A percentile compares a stretch with the other conserved stretches of the same genome.
Conservation (phyloP, 2,113 vertebrate species). For the Protomyctophum bolini region DNA sequence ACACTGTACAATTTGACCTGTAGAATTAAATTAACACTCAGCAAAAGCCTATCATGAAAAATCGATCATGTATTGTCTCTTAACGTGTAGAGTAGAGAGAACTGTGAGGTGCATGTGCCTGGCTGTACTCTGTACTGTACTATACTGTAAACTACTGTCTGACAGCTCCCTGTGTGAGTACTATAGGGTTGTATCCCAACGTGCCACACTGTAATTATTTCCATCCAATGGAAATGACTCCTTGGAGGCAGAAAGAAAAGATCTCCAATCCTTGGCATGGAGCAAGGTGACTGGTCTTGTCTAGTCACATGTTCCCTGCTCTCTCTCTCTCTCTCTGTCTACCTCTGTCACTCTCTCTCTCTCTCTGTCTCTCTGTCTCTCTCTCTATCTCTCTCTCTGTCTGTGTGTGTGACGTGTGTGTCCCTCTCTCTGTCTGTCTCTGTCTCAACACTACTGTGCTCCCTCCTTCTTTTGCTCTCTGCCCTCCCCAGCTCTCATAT, state of each 20-base stretch:
- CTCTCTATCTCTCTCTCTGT: slow-evolving; percentile 39
- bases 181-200: slow-evolving; percentile 33
- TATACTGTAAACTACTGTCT: slow-evolving; percentile 23
- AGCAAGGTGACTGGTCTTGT: slow-evolving; percentile 87
- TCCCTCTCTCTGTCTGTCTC: slow-evolving; percentile 55
- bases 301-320: slow-evolving; percentile 85
- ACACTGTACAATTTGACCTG: no score
- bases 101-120: neutral
- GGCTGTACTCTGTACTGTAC: neutral
- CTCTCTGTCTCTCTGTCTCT: slow-evolving; percentile 67
- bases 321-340: slow-evolving; percentile 59
- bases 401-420: slow-evolving; percentile 53
- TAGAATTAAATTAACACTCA: no score
- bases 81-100: neutral
- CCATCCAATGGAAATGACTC: slow-evolving; percentile 59
- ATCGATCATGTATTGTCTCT: no score
- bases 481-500: slow-evolving; percentile 34
- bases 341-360: slow-evolving; percentile 53
- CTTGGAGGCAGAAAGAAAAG: slow-evolving; percentile 64
- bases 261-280: slow-evolving; percentile 79
- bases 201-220: slow-evolving; percentile 61
- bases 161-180: slow-evolving; percentile 23
- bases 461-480: slow-evolving; percentile 51
- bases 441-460: slow-evolving; percentile 62
- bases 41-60: no score